A percentile compares a stretch with the other conserved stretches of the same genome.
Conservation (phyloP, 2,888 invertebrate species). For the Thumatha senex region DNA sequence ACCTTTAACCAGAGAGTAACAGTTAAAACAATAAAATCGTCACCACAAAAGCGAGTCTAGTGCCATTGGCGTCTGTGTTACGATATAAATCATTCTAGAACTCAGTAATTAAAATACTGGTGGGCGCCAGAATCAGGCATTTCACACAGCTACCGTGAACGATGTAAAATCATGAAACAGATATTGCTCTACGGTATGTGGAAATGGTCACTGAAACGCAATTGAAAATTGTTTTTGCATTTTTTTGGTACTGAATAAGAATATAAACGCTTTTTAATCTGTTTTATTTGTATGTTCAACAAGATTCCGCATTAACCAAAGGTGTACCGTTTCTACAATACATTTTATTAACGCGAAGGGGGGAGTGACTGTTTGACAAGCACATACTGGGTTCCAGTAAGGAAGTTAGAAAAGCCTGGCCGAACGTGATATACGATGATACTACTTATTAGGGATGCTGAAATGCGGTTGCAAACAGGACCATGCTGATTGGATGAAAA, state of each 20-base stretch:
- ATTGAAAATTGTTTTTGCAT: conserved; percentile 33
- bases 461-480: no score
- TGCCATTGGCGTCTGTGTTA: conserved; percentile 44
- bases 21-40: conserved; percentile 30
- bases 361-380: no score
- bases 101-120: conserved; percentile 82
- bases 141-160: conserved; percentile 49
- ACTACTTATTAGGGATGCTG: no score
- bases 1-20: not conserved
- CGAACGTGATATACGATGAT: no score
- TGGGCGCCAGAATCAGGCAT: conserved; percentile 75
- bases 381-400: no score
- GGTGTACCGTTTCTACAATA: not conserved
- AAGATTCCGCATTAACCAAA: no score
- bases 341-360: no score
- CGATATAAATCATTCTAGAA: conserved; percentile 79
- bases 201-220: conserved; percentile 40
- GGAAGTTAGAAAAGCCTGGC: no score
- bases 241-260: conserved; percentile 20
- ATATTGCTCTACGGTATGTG: conserved; percentile 30
- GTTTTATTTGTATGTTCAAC: not conserved
- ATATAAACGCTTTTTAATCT: conserved; percentile 5
- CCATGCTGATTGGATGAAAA: no score
- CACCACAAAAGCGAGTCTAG: conserved; percentile 32
- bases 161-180: conserved; percentile 38